Percentiles rank a stretch among this genome's conserved stretches.
These are phyloP conservation scores for Protaetia brevitarsis DNA, from an alignment of 1,140 invertebrate species.

Conservation along the genomic window DNA sequence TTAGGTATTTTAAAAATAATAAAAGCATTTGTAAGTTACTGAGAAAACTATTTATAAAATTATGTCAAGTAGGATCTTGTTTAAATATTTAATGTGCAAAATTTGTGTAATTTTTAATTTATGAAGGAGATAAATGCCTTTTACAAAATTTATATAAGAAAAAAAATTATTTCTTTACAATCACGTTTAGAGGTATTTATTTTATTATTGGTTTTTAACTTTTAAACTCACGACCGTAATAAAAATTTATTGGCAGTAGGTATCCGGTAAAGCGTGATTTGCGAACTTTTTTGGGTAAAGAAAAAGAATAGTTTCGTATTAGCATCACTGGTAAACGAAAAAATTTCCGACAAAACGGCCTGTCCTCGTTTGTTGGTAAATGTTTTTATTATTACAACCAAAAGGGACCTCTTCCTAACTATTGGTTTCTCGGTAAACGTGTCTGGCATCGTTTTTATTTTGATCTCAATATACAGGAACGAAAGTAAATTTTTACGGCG, in stretches of 20 bases:
- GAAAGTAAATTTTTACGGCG: conserved; percentile 14
- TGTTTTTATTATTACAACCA: too few species aligned
- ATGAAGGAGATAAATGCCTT: background rate
- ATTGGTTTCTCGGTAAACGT: background rate
- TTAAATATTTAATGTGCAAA: background rate
- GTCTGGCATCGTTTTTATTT: background rate
- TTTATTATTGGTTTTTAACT: background rate
- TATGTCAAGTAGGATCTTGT: too few species aligned
- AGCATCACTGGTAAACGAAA: background rate
- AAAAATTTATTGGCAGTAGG: conserved; percentile 4
- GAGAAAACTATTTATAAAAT: too few species aligned
- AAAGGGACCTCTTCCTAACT: too few species aligned
- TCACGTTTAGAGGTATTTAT: background rate
- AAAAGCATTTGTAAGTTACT: background rate
- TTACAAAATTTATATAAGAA: background rate
- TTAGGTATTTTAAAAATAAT: background rate
- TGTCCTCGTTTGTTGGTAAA: background rate
- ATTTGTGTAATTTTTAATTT: background rate
- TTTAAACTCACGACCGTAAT: background rate
- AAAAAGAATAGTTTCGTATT: background rate
- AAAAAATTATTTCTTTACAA: background rate
- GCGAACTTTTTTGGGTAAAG: background rate
- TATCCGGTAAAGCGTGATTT: background rate
- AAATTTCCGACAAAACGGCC: background rate
- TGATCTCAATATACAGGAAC: background rate